Base-by-base conservation (phyloP, 2,888 invertebrate genomes). In the Aproaerema taeniolella region DNA sequence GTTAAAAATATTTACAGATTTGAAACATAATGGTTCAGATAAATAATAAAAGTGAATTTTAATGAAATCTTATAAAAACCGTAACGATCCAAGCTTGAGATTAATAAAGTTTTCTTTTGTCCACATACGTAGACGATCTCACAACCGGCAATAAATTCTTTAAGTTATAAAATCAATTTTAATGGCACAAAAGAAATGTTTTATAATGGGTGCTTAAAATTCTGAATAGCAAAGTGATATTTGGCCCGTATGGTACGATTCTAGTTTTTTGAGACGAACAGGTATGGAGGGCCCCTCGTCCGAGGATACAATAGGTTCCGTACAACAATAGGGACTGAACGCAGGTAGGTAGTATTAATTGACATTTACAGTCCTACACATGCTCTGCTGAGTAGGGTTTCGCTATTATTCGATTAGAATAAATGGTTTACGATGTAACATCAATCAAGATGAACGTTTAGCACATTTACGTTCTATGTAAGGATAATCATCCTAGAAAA, bases 321-420 rank as follows among this genome's bases (percentile, higher is more conserved):
- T 36, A 31, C 31, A 40, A 52, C 50, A 52, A 52, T 43, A 26
- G 43, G 12, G 24, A 26, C 17, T 26, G n/a, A 11, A 39, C n/a
- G n/a, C 54, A 54, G 52, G 52, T 54, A 54, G 41, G n/a, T n/a
- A 42, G 25, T 35, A 43, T 33, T 43, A 37, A 47, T 46, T 45
- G 40, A 41, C 28, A 49, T 42, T 36, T 45, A 33, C 28, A 47
- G n/a, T 38, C 38, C 10, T 29, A 34, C 39, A 44, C 38, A 50
- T 50, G 45, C 46, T 29, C 11, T n/a, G 9, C 12, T 25, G 20
- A 20, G 25, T 30, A 16, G 31, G 25, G 16, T 31, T 31, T 38
- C 35, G 38, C 13, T 15, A 38, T 38, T 38, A 20, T 32, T 32
- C 31, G 24, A 32, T 31, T 24, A 12, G 25, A n/a, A 30, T 25